Evolutionary conservation across 2,113 vertebrate genomes (phyloP), one percentile per base, ranked within the genome.

Genomic region (Brachyistius frenatus): DNA sequence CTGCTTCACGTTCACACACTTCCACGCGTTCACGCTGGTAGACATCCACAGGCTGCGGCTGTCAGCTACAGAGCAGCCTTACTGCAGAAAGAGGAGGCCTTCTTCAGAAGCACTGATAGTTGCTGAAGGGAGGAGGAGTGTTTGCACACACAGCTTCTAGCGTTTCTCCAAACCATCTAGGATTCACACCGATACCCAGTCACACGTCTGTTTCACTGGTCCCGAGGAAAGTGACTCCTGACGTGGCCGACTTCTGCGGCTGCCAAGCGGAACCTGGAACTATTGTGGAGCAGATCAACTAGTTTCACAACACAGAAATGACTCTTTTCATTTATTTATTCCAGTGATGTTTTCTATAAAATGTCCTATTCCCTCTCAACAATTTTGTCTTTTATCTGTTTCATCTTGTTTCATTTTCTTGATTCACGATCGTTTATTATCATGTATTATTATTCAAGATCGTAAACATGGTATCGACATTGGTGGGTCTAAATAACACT

Each of bases 1-100:
- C 62, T 37, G 79, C 82, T 61, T 78, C 78, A 88, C 33, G 37
- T 70, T 86, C 80, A 37, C 16, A 66, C 37, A 74, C 66, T 30
- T 73, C 65, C 61, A 77, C 81, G 77, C 76, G 53, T 49, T 84
- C 79, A 67, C 1, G 49, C 83, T 41, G 78, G 23, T 62, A 57
- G 62, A 69, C 81, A 68, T 64, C 70, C 30, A 55, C 6, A 8
- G 77, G 74, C 78, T 66, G 81, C 65, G 57, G n/a, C 75, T 62
- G 72, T 74, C 79, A 77, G 64, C 83, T 53, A 36, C 53, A 32
- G 66, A 61, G 53, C 66, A n/a, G 62, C 47, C 47, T 30, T 9
- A 37, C 50, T 53, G 68, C 64, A 73, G 49, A 54, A 77, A 56
- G 16, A 5, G 56, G 60, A 16, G 23, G 68, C 50, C 62, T 62